Evolutionary conservation across 1,140 invertebrate species (phyloP), one percentile per base, ranked within the genome.

Genomic region (Danaus plexippus): DNA sequence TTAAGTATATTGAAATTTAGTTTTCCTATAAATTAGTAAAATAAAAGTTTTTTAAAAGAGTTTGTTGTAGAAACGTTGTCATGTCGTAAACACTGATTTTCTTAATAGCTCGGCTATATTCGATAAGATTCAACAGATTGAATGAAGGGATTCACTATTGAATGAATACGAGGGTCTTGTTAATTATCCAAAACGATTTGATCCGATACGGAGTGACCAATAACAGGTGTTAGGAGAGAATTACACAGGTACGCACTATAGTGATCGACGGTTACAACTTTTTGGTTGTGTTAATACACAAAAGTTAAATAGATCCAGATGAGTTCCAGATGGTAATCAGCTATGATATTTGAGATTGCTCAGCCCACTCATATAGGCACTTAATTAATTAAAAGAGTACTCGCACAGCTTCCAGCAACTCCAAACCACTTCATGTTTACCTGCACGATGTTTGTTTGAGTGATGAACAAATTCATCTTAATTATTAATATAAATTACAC

Each of bases 351-450:
- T 67, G 61, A 59, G 64, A 67, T 59, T 66, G 67, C 64, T 71
- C 65, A 69, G 64, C 72, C 65, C 65, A 59, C 62, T 73, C 59
- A 71, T 67, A 74, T 64, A 61, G 53, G 65, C 59, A 80, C 66
- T 78, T 78, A 80, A 78, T 82, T 82, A 80, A 82, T 82, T 82
- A 73, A 80, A 82, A 82, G 77, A 73, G 79, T 78, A 54, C 66
- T 77, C 59, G 61, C 60, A 65, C 45, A 64, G 66, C 64, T 68
- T 62, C 64, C 60, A 64, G 59, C 67, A 63, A 70, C 62, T 73
- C 61, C 45, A 63, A 63, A 64, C 62, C 59, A 58, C 65, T 64
- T 49, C 66, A 66, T 67, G 71, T 78, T 82, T 82, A 75, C 75
- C 72, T 79, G 64, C 52, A 54, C 59, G 56, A 64, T 75, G 69